phyloP scores from a whole-genome alignment of 2,113 vertebrate genomes.

The Ptilorrhoa leucosticta region DNA sequence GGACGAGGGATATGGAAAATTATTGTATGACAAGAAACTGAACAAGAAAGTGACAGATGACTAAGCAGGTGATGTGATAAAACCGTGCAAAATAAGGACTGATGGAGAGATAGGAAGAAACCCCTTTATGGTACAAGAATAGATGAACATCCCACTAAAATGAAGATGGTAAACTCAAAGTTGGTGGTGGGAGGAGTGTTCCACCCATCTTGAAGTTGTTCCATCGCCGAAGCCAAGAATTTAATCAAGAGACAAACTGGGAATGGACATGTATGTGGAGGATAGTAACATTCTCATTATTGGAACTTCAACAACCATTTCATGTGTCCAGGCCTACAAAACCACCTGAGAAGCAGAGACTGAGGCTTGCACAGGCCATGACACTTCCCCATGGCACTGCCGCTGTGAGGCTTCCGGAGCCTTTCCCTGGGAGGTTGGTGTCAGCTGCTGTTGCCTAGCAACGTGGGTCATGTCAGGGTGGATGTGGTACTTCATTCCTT shows the following conservation, averaged over 20 bases:
- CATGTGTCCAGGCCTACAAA: background rate
- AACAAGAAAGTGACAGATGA: background rate
- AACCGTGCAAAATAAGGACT: background rate
- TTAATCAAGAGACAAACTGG: fast-evolving
- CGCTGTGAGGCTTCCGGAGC: fast-evolving
- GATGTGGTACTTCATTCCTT: fast-evolving
- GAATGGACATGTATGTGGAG: background rate
- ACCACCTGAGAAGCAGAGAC: background rate
- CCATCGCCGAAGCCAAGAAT: background rate
- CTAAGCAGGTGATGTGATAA: background rate
- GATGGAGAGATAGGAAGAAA: background rate
- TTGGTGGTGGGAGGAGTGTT: background rate
- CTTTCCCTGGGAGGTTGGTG: fast-evolving
- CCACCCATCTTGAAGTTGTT: background rate
- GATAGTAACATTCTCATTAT: background rate
- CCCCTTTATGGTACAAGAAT: background rate
- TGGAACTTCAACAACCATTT: background rate
- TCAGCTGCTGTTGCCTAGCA: background rate
- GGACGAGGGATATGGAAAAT: background rate
- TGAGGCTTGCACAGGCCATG: fast-evolving
- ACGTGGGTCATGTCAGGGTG: fast-evolving
- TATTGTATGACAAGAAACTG: background rate
- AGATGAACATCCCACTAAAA: background rate
- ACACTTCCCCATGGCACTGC: fast-evolving
- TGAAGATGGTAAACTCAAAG: background rate